phyloP scores from a whole-genome alignment of 2,113 vertebrate genomes.

The Andinoacara biseriatus region DNA sequence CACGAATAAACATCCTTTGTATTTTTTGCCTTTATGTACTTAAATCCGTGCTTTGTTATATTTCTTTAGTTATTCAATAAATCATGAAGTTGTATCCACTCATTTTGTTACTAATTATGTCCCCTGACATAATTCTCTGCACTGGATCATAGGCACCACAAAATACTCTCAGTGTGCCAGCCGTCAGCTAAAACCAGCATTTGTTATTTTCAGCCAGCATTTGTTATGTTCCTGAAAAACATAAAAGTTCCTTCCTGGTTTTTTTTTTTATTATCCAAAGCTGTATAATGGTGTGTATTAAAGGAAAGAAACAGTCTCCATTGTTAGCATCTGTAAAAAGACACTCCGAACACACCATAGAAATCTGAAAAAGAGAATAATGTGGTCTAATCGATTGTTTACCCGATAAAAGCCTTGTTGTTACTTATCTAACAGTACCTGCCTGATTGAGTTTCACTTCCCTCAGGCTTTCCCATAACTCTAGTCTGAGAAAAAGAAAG shows the following conservation, averaged over 20 bases:
- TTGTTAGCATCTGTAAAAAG: conserved; percentile 55
- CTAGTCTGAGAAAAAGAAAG: conserved; percentile 11
- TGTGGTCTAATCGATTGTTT: conserved; percentile 67
- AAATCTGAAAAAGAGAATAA: conserved; percentile 50
- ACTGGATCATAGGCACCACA: neutral
- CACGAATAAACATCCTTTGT: neutral
- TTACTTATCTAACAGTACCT: conserved; percentile 62
- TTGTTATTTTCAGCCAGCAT: conserved; percentile 2
- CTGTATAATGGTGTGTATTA: conserved; percentile 39
- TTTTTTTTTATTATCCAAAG: neutral
- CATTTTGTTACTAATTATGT: neutral
- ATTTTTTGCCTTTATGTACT: neutral
- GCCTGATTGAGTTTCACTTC: conserved; percentile 82
- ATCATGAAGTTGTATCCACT: neutral
- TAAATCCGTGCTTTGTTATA: neutral
- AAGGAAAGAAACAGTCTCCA: conserved; percentile 39
- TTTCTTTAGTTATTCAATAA: neutral
- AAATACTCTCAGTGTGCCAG: neutral
- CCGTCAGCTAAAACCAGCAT: neutral
- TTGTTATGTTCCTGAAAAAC: conserved; percentile 19
- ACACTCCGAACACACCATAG: conserved; percentile 32
- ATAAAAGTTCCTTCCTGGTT: conserved; percentile 27
- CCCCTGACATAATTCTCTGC: neutral
- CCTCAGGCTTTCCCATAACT: conserved; percentile 52
- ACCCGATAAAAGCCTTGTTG: conserved; percentile 57